A percentile compares a stretch with the other conserved stretches of the same genome.
Evolutionary conservation across 1,140 invertebrate genomes (phyloP).

Genomic region (Trypoxylus dichotomus): DNA sequence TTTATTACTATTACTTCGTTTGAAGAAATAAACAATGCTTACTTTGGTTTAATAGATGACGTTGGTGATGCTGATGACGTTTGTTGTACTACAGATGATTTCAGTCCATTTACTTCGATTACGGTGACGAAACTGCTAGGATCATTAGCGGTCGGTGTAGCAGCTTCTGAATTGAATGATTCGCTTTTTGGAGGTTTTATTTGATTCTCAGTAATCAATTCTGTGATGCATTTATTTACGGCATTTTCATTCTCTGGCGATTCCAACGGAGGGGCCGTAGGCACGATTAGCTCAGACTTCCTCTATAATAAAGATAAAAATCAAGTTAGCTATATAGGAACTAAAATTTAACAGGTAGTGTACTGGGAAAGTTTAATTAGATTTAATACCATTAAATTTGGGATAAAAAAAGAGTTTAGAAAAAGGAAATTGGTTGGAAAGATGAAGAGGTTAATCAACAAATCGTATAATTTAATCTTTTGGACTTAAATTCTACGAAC

Average conservation of each 20-base stretch:
- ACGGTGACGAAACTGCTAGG: constrained; percentile 84
- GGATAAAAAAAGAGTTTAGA: no score
- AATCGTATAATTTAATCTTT: no score
- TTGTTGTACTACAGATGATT: constrained; percentile 48
- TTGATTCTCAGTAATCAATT: constrained; percentile 52
- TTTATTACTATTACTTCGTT: no score
- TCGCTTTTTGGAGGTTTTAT: constrained; percentile 33
- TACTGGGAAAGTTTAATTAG: neutral
- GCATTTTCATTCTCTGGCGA: constrained; percentile 55
- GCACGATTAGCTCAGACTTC: constrained; percentile 28
- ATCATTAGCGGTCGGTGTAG: constrained; percentile 55
- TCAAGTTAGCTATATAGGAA: neutral
- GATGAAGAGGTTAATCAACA: no score
- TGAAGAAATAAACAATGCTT: constrained; percentile 33
- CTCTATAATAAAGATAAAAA: constrained; percentile 24
- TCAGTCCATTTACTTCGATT: constrained; percentile 79
- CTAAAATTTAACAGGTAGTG: no score
- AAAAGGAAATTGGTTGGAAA: no score
- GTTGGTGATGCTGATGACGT: constrained; percentile 35
- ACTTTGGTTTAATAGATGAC: constrained; percentile 48
- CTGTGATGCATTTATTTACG: constrained; percentile 67
- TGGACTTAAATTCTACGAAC: no score
- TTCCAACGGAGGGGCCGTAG: constrained; percentile 39
- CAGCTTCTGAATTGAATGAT: constrained; percentile 40
- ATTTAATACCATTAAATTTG: no score